phyloP scores from a whole-genome alignment of 2,888 invertebrate species.

The Habrosyne pyritoides region DNA sequence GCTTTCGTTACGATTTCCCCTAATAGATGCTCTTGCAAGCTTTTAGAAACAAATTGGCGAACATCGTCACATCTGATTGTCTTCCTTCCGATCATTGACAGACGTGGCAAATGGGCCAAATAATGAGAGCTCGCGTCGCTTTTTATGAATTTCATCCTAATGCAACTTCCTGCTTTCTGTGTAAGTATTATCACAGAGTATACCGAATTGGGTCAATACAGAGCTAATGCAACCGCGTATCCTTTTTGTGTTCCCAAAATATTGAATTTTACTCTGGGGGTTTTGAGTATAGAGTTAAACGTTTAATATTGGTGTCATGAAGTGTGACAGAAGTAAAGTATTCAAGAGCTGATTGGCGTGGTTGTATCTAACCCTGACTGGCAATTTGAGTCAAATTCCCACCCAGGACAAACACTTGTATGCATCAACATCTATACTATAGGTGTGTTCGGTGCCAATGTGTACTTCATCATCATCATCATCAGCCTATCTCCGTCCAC shows the following conservation, averaged over 20 bases:
- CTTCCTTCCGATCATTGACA: constrained; percentile 50
- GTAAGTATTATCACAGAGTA: constrained; percentile 62
- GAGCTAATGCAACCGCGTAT: constrained; percentile 44
- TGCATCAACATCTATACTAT: no score
- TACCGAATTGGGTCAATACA: constrained; percentile 66
- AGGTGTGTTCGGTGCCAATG: no score
- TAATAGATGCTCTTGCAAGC: constrained; percentile 1
- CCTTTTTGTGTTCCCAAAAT: constrained; percentile 23
- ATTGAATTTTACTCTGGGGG: neutral
- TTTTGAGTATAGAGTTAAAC: no score
- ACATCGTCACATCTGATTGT: constrained; percentile 39
- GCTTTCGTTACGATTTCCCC: neutral
- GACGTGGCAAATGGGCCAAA: constrained; percentile 41
- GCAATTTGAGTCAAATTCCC: no score
- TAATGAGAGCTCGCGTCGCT: constrained; percentile 32
- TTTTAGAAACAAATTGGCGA: constrained; percentile 37
- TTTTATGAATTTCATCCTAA: constrained; percentile 51
- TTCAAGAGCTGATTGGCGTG: no score
- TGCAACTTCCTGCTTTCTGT: constrained; percentile 61
- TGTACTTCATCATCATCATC: no score
- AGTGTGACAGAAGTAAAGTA: no score
- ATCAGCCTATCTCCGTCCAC: no score
- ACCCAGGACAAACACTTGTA: no score
- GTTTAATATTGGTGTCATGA: no score
- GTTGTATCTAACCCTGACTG: no score